These are phyloP conservation scores for Melanostoma scalare DNA, from an alignment of 2,888 invertebrate genomes.

Conservation along the genomic window DNA sequence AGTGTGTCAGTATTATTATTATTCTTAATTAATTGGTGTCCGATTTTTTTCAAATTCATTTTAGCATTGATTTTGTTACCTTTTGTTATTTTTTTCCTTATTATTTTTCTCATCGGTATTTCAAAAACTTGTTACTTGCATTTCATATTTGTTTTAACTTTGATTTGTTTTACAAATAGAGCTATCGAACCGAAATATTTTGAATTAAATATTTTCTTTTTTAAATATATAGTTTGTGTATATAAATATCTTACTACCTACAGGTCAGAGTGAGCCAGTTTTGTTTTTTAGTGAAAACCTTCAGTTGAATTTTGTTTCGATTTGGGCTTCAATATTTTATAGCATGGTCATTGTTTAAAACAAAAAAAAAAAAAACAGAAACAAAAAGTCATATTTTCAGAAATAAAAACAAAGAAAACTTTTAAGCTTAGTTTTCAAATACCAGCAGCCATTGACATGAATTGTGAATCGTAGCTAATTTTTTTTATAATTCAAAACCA, in stretches of 20 bases:
- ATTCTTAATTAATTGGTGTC: slow-evolving; percentile 72
- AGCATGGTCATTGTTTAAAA: slow-evolving; percentile 75
- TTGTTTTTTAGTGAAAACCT: slow-evolving; percentile 36
- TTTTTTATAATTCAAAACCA: slow-evolving; percentile 42
- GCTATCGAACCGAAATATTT: slow-evolving; percentile 51
- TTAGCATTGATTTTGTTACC: slow-evolving; percentile 50
- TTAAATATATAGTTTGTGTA: slow-evolving; percentile 60
- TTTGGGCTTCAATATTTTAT: slow-evolving; percentile 74
- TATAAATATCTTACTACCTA: slow-evolving; percentile 53
- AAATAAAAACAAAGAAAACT: slow-evolving; percentile 36
- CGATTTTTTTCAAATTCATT: slow-evolving; percentile 58
- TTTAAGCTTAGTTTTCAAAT: slow-evolving; percentile 57
- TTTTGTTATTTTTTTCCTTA: slow-evolving; percentile 33
- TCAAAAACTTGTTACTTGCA: slow-evolving; percentile 63
- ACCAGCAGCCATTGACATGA: slow-evolving; percentile 53
- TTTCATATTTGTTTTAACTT: slow-evolving; percentile 52
- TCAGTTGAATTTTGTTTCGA: slow-evolving; percentile 66
- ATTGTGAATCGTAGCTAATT: slow-evolving; percentile 56
- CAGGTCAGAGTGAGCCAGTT: slow-evolving; percentile 46
- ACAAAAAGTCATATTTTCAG: slow-evolving; percentile 29
- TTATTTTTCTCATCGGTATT: slow-evolving; percentile 35
- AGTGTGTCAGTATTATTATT: slow-evolving; percentile 72
- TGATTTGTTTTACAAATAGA: slow-evolving; percentile 50
- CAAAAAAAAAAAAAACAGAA: slow-evolving; percentile 41
- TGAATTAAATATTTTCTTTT: slow-evolving; percentile 15